A percentile compares a stretch with the other conserved stretches of the same genome.
These are phyloP conservation scores for Parotocinclus haroldoi DNA, from an alignment of 2,797 vertebrate genomes.

Conservation along the genomic window DNA sequence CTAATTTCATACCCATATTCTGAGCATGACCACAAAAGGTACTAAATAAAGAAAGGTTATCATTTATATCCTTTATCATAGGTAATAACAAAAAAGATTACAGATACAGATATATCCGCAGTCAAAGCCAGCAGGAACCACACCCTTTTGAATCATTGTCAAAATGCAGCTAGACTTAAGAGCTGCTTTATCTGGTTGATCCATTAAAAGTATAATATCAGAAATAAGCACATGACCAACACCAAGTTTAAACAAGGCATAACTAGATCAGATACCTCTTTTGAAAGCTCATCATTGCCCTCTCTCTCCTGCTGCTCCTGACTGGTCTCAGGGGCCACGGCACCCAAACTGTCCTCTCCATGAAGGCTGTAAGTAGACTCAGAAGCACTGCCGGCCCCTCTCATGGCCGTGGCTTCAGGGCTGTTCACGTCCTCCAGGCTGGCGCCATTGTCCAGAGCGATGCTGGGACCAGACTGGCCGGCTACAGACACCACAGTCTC, in stretches of 20 bases:
- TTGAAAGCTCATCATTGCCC: conserved; percentile 87
- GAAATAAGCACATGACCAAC: neutral
- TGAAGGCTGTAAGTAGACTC: conserved; percentile 83
- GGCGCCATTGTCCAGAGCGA: conserved; percentile 84
- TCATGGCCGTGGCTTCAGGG: conserved; percentile 81
- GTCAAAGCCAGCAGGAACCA: conserved; percentile 21
- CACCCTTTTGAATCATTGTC: conserved; percentile 38
- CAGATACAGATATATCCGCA: neutral
- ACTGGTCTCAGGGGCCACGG: conserved; percentile 84
- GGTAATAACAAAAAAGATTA: neutral
- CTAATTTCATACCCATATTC: no score
- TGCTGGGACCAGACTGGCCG: conserved; percentile 80
- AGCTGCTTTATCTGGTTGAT: neutral
- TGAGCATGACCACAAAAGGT: no score
- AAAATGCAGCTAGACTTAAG: conserved; percentile 21
- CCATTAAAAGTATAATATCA: neutral
- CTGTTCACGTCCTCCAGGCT: conserved; percentile 82
- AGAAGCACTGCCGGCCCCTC: conserved; percentile 80
- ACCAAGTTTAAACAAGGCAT: neutral
- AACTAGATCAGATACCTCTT: conserved; percentile 79
- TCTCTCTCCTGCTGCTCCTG: conserved; percentile 72
- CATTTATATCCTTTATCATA: no score
- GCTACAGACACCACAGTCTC: conserved; percentile 82
- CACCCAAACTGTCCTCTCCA: conserved; percentile 84
- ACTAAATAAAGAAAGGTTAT: no score